phyloP scores from a whole-genome alignment of 2,888 invertebrate species.

The Teinopalpus imperialis region DNA sequence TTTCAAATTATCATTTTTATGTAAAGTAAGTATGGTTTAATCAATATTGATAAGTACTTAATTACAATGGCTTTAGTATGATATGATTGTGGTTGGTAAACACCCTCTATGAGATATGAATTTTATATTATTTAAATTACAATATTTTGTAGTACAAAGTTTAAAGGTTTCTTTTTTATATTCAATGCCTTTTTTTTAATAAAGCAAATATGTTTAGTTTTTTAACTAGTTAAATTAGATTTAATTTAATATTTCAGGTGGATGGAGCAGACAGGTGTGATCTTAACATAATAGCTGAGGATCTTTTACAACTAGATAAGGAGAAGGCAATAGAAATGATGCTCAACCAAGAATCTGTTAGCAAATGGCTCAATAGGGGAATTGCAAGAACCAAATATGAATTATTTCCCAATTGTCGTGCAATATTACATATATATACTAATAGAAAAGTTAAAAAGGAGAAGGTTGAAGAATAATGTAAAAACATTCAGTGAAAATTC shows the following conservation, averaged over 20 bases:
- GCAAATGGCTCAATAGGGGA: slow-evolving; percentile 51
- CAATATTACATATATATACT: slow-evolving; percentile 65
- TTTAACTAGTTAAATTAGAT: too few species aligned
- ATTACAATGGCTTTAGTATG: too few species aligned
- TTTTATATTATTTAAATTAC: too few species aligned
- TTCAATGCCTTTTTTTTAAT: too few species aligned
- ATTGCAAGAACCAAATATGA: slow-evolving; percentile 61
- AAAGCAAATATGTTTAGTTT: too few species aligned
- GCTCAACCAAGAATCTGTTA: slow-evolving; percentile 54
- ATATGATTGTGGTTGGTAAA: too few species aligned
- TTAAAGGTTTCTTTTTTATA: too few species aligned
- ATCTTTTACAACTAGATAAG: slow-evolving; percentile 51
- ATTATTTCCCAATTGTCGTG: slow-evolving; percentile 66
- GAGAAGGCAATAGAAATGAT: slow-evolving; percentile 61
- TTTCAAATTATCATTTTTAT: slow-evolving; percentile 84
- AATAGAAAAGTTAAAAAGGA: slow-evolving; percentile 41
- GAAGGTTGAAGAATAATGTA: slow-evolving; percentile 16
- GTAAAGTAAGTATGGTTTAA: slow-evolving; percentile 81
- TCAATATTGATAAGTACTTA: too few species aligned
- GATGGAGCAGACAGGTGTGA: slow-evolving; percentile 70
- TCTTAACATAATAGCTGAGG: slow-evolving; percentile 58
- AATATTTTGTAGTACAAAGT: too few species aligned
- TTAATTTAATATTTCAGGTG: slow-evolving; percentile 48
- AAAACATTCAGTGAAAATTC: too few species aligned
- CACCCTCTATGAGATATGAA: too few species aligned